Percentiles rank a stretch among this genome's conserved stretches.
Evolutionary conservation across 2,113 vertebrate species (phyloP).

Genomic region (Pelobates fuscus): DNA sequence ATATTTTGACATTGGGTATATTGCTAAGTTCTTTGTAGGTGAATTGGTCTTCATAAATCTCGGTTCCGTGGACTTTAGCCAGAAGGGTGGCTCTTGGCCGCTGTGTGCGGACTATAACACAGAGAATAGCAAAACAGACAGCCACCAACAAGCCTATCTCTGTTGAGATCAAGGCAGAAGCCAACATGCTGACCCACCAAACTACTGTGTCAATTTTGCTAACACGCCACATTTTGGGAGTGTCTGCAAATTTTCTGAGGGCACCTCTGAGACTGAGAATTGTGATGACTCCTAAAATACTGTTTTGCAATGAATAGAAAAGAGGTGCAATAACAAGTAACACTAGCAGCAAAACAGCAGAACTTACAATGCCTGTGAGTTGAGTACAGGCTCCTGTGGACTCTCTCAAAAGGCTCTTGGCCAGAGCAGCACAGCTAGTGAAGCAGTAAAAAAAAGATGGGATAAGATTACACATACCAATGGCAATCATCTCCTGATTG

Average conservation of each 20-base stretch:
- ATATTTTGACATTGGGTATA: conserved; percentile 71
- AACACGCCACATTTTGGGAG: conserved; percentile 76
- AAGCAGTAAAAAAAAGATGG: conserved; percentile 68
- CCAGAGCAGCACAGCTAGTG: conserved; percentile 58
- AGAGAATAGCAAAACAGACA: conserved; percentile 76
- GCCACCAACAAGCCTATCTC: conserved; percentile 82
- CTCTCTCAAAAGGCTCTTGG: conserved; percentile 67
- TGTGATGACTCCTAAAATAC: conserved; percentile 82
- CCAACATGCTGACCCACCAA: conserved; percentile 82
- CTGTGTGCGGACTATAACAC: conserved; percentile 77
- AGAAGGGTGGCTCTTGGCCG: conserved; percentile 67
- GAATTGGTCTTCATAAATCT: conserved; percentile 75
- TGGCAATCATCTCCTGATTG: conserved; percentile 68
- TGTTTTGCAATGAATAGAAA: conserved; percentile 63
- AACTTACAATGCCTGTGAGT: conserved; percentile 59
- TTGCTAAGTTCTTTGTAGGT: conserved; percentile 72
- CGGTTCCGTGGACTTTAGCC: conserved; percentile 66
- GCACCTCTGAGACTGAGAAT: conserved; percentile 81
- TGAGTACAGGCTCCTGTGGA: conserved; percentile 61
- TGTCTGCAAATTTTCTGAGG: conserved; percentile 72
- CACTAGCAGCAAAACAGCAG: conserved; percentile 62
- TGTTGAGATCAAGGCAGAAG: conserved; percentile 80
- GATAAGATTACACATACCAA: conserved; percentile 64
- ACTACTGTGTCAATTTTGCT: conserved; percentile 75
- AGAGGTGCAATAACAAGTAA: conserved; percentile 62